phyloP scores from a whole-genome alignment of 1,140 invertebrate species.

The Gonatopus flavifemur region DNA sequence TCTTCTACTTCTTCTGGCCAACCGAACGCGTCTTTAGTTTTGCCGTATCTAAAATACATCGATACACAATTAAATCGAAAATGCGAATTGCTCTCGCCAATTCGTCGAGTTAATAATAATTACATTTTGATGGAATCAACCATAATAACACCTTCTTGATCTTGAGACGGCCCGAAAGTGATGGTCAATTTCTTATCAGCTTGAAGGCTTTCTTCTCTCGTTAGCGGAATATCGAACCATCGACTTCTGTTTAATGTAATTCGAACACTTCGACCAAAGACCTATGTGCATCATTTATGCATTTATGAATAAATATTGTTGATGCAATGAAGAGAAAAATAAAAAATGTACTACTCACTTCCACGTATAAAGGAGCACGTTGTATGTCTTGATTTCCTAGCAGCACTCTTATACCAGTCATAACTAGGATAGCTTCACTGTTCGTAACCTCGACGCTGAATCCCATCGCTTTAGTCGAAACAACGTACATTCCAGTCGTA shows the following conservation, averaged over 20 bases:
- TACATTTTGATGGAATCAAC: conserved; percentile 90
- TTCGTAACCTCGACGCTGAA: conserved; percentile 90
- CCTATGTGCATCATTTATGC: conserved; percentile 41
- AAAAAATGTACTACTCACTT: conserved; percentile 56
- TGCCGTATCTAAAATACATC: conserved; percentile 70
- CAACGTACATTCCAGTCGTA: conserved; percentile 87
- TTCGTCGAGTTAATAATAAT: conserved; percentile 26
- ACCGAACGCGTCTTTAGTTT: conserved; percentile 93
- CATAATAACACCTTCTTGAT: conserved; percentile 87
- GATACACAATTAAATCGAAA: not conserved
- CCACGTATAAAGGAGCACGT: conserved; percentile 80
- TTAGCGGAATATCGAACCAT: conserved; percentile 95
- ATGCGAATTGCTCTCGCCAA: too few relatives aligned
- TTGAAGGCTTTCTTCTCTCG: conserved; percentile 89
- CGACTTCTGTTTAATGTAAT: conserved; percentile 76
- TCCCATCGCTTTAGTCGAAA: conserved; percentile 83
- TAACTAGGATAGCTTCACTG: conserved; percentile 83
- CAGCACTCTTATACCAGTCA: conserved; percentile 82
- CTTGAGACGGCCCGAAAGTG: conserved; percentile 88
- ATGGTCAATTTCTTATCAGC: conserved; percentile 90
- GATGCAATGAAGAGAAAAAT: not conserved
- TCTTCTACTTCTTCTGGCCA: conserved; percentile 97
- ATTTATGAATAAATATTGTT: not conserved
- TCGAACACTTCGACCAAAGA: conserved; percentile 81
- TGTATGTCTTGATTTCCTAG: conserved; percentile 86